phyloP scores from a whole-genome alignment of 1,140 invertebrate species.

The Eubasilissa regina region DNA sequence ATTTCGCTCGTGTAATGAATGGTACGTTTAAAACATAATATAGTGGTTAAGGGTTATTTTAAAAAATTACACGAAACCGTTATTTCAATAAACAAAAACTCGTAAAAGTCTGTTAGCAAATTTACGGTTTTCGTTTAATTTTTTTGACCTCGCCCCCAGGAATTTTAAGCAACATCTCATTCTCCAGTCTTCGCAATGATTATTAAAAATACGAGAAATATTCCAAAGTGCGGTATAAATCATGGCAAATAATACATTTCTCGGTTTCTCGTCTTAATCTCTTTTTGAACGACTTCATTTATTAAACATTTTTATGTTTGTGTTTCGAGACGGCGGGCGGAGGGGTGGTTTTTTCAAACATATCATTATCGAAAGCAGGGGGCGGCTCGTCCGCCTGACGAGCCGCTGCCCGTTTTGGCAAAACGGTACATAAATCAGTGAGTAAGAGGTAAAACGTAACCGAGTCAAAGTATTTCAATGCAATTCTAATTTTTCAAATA shows the following conservation, averaged over 20 bases:
- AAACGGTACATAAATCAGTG: too few relatives aligned
- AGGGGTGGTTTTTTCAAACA: conserved; percentile 8
- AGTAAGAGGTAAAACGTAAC: too few relatives aligned
- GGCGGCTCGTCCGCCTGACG: not conserved
- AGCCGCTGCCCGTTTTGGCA: not conserved
- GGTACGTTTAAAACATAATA: too few relatives aligned
- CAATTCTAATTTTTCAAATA: too few relatives aligned
- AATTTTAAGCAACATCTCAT: not conserved
- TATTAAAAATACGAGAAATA: conserved; percentile 8
- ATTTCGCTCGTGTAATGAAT: too few relatives aligned
- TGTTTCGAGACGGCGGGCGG: not conserved
- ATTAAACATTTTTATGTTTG: conserved; percentile 32
- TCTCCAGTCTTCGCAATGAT: not conserved
- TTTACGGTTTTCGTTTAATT: conserved; percentile 10
- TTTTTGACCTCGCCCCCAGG: not conserved
- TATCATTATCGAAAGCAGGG: conserved; percentile 11
- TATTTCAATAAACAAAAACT: not conserved
- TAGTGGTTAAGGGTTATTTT: not conserved
- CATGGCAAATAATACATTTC: not conserved
- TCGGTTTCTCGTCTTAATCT: conserved; percentile 29
- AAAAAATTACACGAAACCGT: too few relatives aligned
- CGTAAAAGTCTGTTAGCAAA: conserved; percentile 5
- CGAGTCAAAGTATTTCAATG: too few relatives aligned
- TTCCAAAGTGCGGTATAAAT: conserved; percentile 18
- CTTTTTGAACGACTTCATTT: conserved; percentile 46